Conservation (phyloP, 2,797 vertebrate genomes). For the Hydrolagus colliei region DNA sequence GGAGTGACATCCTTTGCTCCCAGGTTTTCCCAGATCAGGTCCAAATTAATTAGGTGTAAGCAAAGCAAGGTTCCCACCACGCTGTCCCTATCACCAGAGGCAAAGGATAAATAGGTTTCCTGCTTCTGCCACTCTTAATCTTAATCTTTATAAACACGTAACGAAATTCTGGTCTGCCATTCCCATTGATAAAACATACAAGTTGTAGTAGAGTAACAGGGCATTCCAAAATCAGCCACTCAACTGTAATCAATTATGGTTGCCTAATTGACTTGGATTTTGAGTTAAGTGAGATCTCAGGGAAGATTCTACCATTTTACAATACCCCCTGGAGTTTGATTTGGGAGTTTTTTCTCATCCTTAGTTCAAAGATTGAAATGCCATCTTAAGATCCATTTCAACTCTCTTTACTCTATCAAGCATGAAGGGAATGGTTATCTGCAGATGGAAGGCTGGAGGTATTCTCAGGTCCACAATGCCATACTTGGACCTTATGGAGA, state of each 20-base stretch:
- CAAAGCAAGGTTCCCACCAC: neutral
- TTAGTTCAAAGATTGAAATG: neutral
- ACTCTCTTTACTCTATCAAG: slow-evolving; percentile 16
- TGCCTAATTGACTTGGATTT: too few species aligned
- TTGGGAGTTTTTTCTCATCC: slow-evolving; percentile 13
- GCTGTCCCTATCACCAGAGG: neutral
- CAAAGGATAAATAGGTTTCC: too few species aligned
- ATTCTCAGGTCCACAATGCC: slow-evolving; percentile 77
- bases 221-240: too few species aligned
- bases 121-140: too few species aligned
- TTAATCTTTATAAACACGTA: too few species aligned
- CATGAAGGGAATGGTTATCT: slow-evolving; percentile 44
- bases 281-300: neutral
- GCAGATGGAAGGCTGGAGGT: slow-evolving; percentile 71
- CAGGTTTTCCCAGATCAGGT: neutral
- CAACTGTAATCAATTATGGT: too few species aligned
- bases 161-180: too few species aligned
- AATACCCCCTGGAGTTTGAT: neutral
- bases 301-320: neutral
- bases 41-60: too few species aligned
- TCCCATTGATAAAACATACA: too few species aligned
- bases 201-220: too few species aligned
- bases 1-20: neutral
- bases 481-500: slow-evolving; percentile 90
- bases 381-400: neutral